Evolutionary conservation across 2,888 invertebrate species (phyloP).

Genomic region (Lepidochrysops patricia): DNA sequence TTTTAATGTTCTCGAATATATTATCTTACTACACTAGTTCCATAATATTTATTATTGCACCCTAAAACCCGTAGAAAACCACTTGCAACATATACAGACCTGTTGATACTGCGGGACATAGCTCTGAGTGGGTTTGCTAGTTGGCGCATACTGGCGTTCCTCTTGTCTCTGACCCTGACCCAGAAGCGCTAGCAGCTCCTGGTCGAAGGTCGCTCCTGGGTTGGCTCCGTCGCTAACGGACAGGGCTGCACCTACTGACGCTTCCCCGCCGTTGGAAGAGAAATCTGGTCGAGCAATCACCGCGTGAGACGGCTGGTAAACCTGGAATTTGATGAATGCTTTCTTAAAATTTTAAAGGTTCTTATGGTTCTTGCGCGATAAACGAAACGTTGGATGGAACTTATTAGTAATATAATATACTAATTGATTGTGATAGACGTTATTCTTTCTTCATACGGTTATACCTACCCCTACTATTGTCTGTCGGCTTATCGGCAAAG

Average conservation of each 20-base stretch:
- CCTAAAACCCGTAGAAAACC: not conserved
- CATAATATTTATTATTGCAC: too few relatives aligned
- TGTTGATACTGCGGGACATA: constrained; percentile 10
- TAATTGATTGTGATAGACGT: too few relatives aligned
- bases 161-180: constrained; percentile 29
- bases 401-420: too few relatives aligned
- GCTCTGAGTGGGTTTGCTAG: constrained; percentile 24
- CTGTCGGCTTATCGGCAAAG: too few relatives aligned
- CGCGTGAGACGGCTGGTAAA: constrained; percentile 57
- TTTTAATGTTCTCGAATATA: too few relatives aligned
- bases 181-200: constrained; percentile 47
- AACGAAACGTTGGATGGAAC: too few relatives aligned
- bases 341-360: too few relatives aligned
- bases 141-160: constrained; percentile 30
- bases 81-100: not conserved
- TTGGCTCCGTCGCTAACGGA: constrained; percentile 11
- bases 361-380: too few relatives aligned
- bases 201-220: constrained; percentile 37
- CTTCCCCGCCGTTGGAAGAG: constrained; percentile 58
- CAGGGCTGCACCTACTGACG: constrained; percentile 63
- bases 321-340: constrained; percentile 39
- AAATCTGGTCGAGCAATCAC: constrained; percentile 61
- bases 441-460: too few relatives aligned
- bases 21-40: too few relatives aligned
- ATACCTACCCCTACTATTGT: too few relatives aligned